These are phyloP conservation scores for Electrona antarctica DNA, from an alignment of 2,113 vertebrate genomes.

Conservation along the genomic window DNA sequence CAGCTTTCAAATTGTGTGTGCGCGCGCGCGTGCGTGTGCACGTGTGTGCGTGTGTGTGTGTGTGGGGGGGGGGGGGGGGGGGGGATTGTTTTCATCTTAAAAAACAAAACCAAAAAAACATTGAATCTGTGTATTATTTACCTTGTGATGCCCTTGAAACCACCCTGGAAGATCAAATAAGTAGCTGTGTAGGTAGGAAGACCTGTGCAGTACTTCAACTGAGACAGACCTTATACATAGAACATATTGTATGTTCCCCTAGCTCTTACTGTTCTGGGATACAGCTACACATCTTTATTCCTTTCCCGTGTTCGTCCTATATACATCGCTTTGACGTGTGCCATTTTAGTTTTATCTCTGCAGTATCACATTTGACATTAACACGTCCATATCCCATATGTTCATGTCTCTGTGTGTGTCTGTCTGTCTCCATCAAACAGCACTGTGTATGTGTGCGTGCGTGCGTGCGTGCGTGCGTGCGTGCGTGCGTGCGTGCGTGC, in stretches of 20 bases:
- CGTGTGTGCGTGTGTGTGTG: too few relatives aligned
- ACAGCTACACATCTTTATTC: slow-evolving; percentile 38
- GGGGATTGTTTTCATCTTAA: slow-evolving; percentile 51
- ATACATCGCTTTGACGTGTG: slow-evolving; percentile 53
- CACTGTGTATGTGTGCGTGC: too few relatives aligned
- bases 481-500: too few relatives aligned
- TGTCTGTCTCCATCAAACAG: too few relatives aligned
- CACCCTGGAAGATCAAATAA: slow-evolving; percentile 64
- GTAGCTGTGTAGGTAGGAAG: slow-evolving; percentile 42
- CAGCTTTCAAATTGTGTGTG: slow-evolving; percentile 15
- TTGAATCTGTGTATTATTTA: slow-evolving; percentile 58
- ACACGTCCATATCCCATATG: slow-evolving; percentile 33
- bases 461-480: too few relatives aligned
- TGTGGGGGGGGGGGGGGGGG: too few relatives aligned
- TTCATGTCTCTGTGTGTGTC: slow-evolving; percentile 18
- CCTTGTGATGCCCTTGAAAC: slow-evolving; percentile 69
- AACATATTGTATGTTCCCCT: slow-evolving; percentile 68
- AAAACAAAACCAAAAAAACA: slow-evolving; percentile 22
- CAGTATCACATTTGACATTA: slow-evolving; percentile 56
- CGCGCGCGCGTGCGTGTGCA: too few relatives aligned
- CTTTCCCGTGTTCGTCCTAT: slow-evolving; percentile 21
- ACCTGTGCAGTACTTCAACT: slow-evolving; percentile 38
- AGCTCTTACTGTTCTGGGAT: slow-evolving; percentile 37
- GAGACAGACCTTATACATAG: slow-evolving; percentile 67
- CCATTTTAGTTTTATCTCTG: slow-evolving; percentile 57